Conservation (phyloP, 2,888 invertebrate genomes). For the Amiota communis region DNA sequence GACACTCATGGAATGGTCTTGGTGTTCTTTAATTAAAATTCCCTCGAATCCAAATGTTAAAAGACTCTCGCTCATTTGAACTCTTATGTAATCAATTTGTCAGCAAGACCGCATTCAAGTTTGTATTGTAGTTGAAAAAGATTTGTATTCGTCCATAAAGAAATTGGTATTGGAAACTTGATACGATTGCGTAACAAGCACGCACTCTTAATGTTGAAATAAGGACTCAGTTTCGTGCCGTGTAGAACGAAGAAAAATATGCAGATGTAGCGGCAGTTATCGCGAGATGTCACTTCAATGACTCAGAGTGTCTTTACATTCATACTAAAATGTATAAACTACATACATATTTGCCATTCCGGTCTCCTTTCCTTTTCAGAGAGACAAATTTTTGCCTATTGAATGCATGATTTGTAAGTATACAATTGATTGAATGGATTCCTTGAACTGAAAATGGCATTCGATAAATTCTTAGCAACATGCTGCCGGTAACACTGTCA, state of each 20-base stretch:
- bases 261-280: no score
- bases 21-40: slow-evolving; percentile 19
- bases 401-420: slow-evolving; percentile 1
- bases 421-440: slow-evolving; percentile 17
- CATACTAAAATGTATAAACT: neutral
- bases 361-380: neutral
- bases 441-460: slow-evolving; percentile 21
- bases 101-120: slow-evolving; percentile 38
- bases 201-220: slow-evolving; percentile 22
- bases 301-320: no score
- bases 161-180: slow-evolving; percentile 53
- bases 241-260: no score
- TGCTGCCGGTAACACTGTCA: neutral
- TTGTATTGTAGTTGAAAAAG: slow-evolving; percentile 40
- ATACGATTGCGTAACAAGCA: slow-evolving; percentile 47
- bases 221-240: neutral
- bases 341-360: neutral
- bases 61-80: neutral
- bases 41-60: neutral
- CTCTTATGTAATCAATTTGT: slow-evolving; percentile 58
- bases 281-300: no score
- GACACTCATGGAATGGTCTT: slow-evolving; percentile 42
- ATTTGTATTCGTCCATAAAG: slow-evolving; percentile 30
- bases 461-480: slow-evolving; percentile 19
- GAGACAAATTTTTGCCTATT: neutral